Evolutionary conservation across 2,113 vertebrate genomes (phyloP), one percentile per base, ranked within the genome.

Genomic region (Atrichornis clamosus): DNA sequence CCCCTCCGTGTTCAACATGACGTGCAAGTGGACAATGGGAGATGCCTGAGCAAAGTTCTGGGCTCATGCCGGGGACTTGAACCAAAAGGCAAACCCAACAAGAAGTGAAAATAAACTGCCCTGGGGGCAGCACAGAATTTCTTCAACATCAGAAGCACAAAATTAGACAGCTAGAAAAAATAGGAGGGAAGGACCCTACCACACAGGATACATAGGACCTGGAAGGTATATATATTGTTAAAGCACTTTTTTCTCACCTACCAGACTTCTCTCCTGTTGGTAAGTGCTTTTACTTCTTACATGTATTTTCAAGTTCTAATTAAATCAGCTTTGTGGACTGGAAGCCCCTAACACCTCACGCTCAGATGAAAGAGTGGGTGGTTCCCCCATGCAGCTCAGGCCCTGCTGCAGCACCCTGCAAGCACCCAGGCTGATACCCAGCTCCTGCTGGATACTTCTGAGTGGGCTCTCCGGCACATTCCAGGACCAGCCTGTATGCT

Each of bases 1-100:
- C 11, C 13, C 19, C 56, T 41, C 49, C 0, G 0, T 26, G 41
- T 39, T 37, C 7, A 1, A 13, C 0, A 0, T 11, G 52, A 78
- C 0, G 3, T 6, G 2, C 13, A 63, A 58, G 17, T 7, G 11
- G 42, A 62, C 27, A 65, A 46, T 24, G 37, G 52, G 42, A 81
- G 59, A 65, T 69, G 50, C 46, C 46, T 2, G 0, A 47, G 24
- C 18, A 60, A 74, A 86, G 46, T 10, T 42, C n/a, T 56, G 42
- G 41, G 37, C 59, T 94, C 1, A 0, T 44, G 55, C 68, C 73
- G 53, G 64, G 30, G 59, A 41, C 20, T 19, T 1, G 1, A 69
- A 49, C 17, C 32, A 84, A 84, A 74, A 67, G 33, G 28, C 41
- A 89, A 77, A 44, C 13, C 10, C 28, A 49, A 28, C 4, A 53